Conservation (phyloP, 2,797 vertebrate genomes). For the Phyllotis vaccarum region DNA sequence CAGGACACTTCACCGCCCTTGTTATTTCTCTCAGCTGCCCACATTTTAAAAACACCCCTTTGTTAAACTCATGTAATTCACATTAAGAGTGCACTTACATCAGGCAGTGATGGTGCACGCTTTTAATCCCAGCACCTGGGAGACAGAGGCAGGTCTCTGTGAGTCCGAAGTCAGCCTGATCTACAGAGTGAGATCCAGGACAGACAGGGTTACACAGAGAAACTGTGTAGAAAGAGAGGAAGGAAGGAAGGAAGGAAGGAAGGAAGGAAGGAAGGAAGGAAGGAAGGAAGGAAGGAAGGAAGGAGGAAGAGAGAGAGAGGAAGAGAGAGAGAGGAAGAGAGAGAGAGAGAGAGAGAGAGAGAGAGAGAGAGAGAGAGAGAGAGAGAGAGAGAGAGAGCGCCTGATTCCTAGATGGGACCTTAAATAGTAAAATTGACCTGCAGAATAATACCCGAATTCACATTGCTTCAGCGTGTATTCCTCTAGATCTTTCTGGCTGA, state of each 20-base stretch:
- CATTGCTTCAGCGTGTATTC: no score
- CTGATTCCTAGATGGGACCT: neutral
- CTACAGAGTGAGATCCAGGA: neutral
- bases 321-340: no score
- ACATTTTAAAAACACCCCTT: neutral
- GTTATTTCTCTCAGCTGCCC: neutral
- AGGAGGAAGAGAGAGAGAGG: no score
- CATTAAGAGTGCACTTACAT: neutral
- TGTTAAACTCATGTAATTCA: neutral
- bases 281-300: no score
- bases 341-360: no score
- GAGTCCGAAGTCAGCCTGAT: neutral
- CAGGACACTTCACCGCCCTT: no score
- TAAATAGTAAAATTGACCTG: neutral
- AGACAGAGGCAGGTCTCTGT: neutral
- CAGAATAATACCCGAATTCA: neutral
- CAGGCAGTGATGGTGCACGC: rapidly evolving
- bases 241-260: no score
- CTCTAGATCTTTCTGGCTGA: neutral
- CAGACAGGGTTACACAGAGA: neutral
- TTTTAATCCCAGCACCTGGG: neutral
- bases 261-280: no score
- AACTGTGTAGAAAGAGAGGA: no score
- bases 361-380: no score
- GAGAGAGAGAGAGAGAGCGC: no score